Conservation (phyloP, 2,113 vertebrate species). For the Parus major region DNA sequence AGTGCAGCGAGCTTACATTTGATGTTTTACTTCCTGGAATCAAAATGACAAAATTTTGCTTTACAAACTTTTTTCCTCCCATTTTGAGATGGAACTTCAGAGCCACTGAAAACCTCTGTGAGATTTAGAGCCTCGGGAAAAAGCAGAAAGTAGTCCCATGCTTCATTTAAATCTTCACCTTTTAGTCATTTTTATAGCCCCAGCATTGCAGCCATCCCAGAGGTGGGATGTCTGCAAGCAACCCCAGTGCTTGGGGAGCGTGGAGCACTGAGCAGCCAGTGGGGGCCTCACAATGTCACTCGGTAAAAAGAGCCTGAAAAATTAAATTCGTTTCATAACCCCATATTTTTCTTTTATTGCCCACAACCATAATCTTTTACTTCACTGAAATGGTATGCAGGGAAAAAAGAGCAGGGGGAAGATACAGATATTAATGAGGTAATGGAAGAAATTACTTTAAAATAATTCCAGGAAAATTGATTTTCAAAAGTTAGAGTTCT, state of each 20-base stretch:
- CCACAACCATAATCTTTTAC: neutral
- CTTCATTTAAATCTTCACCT: neutral
- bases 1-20: neutral
- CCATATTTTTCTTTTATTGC: constrained; percentile 6
- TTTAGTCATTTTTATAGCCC: neutral
- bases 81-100: neutral
- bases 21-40: neutral
- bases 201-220: neutral
- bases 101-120: neutral
- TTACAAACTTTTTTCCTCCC: fast-evolving
- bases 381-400: neutral
- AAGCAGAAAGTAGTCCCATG: neutral
- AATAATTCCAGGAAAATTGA: neutral
- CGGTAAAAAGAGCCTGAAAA: neutral
- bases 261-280: neutral
- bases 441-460: neutral
- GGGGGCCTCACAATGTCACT: neutral
- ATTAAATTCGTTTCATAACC: neutral
- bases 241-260: neutral
- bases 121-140: neutral
- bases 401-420: neutral
- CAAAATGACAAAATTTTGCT: neutral
- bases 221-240: neutral
- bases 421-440: neutral
- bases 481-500: neutral